Base-by-base conservation (phyloP, 2,113 vertebrate genomes). In the Coptodon bakossiorum region DNA sequence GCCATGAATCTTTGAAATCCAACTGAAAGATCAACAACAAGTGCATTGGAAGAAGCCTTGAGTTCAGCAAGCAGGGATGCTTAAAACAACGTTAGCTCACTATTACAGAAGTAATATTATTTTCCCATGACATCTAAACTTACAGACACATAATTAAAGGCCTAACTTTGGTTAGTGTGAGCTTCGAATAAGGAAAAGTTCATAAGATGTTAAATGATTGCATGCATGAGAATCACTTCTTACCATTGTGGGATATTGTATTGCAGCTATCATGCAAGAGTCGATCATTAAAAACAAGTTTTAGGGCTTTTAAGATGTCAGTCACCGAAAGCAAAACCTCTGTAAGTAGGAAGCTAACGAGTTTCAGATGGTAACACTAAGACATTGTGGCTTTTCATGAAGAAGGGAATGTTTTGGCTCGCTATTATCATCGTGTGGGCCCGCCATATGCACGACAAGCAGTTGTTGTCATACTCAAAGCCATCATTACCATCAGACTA, bases 111-210 rank as follows among this genome's bases (percentile, higher is more conserved):
- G 27, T 56, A 63, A 57, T 50, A 50, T 88, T 79, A 50, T 8
- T 90, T 91, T 81, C 82, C 52, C 82, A 78, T 88, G 84, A 76
- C 86, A 87, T 81, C 85, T 84, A 59, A 81, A 45, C 53, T 93
- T 86, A 73, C 86, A 50, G 73, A 82, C 83, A 85, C 89, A 85
- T 89, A 86, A 93, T 93, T 88, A 83, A 92, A 88, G 92, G 86
- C 83, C n/a, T 63, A 24, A 78, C 73, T 78, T 13, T 78, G 27
- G 73, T 50, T 52, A 50, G 45, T 50, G 17, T 31, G 45, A 78
- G 73, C 73, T 78, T n/a, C 3, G 45, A 78, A 78, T 52, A 31
- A 50, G 73, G 24, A 50, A 50, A 78, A 31, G 73, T 78, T 52
- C 45, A 50, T 4, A 78, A 78, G 73, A 52, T 78, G 73, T 78